A percentile compares a stretch with the other conserved stretches of the same genome.
Evolutionary conservation across 1,140 invertebrate species (phyloP).

Genomic region (Drosophila willistoni): DNA sequence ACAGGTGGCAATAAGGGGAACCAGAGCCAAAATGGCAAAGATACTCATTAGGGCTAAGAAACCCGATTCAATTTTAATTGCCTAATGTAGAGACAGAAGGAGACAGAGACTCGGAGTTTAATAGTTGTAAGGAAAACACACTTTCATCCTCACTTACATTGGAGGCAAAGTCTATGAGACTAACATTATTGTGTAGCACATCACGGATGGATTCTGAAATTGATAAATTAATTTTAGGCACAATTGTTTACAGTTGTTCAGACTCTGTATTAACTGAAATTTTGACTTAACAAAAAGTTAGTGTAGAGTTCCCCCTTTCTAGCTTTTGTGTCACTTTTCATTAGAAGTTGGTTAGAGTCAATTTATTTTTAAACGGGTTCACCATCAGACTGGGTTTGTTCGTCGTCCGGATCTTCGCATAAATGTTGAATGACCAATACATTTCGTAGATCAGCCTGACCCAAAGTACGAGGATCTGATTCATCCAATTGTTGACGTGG

Average conservation of each 20-base stretch:
- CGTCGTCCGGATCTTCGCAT: constrained; percentile 20
- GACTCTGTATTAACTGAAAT: background rate
- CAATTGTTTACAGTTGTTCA: background rate
- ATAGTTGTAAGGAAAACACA: no score
- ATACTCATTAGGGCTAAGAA: constrained; percentile 82
- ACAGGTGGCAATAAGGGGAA: constrained; percentile 76
- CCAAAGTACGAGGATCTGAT: constrained; percentile 46
- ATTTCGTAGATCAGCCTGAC: constrained; percentile 54
- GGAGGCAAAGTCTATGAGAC: constrained; percentile 71
- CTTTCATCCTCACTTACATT: constrained; percentile 63
- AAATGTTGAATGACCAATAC: constrained; percentile 66
- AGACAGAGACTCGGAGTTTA: no score
- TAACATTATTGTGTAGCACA: constrained; percentile 77
- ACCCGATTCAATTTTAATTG: constrained; percentile 84
- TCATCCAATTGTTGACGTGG: constrained; percentile 52
- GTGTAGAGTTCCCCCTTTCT: no score
- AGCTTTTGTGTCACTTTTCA: no score
- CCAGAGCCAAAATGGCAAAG: constrained; percentile 78
- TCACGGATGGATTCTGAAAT: constrained; percentile 71
- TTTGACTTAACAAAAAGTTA: background rate
- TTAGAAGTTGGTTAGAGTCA: no score
- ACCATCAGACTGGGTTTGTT: constrained; percentile 8
- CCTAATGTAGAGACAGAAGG: constrained; percentile 49
- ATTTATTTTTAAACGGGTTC: background rate
- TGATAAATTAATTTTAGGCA: background rate